Base-by-base conservation (phyloP, 1,140 invertebrate genomes). In the Vanessa atalanta region DNA sequence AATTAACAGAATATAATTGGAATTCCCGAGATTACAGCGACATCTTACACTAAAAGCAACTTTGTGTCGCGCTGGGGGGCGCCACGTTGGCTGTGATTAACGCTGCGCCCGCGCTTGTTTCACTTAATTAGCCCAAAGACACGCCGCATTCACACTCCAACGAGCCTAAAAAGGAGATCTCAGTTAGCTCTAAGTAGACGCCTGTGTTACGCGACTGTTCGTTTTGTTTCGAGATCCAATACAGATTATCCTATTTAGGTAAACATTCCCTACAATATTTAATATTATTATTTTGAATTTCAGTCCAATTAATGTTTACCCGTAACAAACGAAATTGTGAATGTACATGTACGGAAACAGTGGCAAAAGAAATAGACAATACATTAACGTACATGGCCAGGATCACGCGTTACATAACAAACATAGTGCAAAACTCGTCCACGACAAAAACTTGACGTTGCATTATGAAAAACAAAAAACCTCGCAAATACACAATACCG, bases 11-110 rank as follows among this genome's bases (percentile, higher is more conserved):
- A 86, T 88, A 87, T 88, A 87, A 86, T 88, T 83, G 83, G 83
- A 87, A 91, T 91, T 89, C 87, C 79, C 70, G 71, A 88, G 86
- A 88, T 88, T 86, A 87, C 78, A 26, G 80, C 76, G 72, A 87
- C 87, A 89, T 73, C 81, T 82, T 79, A 73, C 83, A 83, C 88
- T 91, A 89, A 91, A 90, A 91, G 89, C 89, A 88, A 87, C 80
- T 90, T 81, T 77, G 83, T 89, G 89, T 88, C 80, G 72, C 82
- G 76, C 64, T 65, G 77, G 83, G 78, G 80, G 83, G 83, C 83
- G 85, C 86, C 79, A 81, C 79, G 73, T 79, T 74, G 72, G 78
- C 80, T 83, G 81, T 90, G 88, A 90, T 89, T 91, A 89, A 89
- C 86, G 85, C 81, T 79, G 87, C 87, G 83, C 86, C 75, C 64